Conservation (phyloP, 2,888 invertebrate genomes). For the Dynastes hyllus region DNA sequence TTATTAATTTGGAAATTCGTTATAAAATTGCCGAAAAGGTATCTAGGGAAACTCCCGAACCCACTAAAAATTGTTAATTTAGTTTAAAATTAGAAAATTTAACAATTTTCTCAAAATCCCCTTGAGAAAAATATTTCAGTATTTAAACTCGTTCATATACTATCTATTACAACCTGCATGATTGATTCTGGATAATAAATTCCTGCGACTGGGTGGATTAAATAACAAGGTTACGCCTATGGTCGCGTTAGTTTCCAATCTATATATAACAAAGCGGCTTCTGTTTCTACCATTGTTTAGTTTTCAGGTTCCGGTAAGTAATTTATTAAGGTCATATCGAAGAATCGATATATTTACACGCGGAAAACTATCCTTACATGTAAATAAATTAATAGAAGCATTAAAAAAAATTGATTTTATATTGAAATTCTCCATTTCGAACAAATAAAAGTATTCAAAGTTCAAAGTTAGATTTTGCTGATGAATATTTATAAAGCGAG, state of each 20-base stretch:
- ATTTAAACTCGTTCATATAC: background rate
- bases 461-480: constrained; percentile 20
- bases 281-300: constrained; percentile 3
- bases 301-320: constrained; percentile 17
- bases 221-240: constrained; percentile 33
- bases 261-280: constrained; percentile 3
- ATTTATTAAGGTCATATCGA: constrained; percentile 32
- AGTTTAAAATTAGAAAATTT: too few relatives aligned
- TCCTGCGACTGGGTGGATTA: constrained; percentile 36
- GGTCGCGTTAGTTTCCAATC: constrained; percentile 3
- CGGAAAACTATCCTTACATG: background rate
- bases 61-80: too few relatives aligned
- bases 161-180: background rate
- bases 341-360: background rate
- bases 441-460: background rate
- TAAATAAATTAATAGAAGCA: too few relatives aligned
- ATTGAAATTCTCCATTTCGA: background rate
- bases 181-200: constrained; percentile 24
- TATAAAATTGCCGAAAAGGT: too few relatives aligned
- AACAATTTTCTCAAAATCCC: too few relatives aligned
- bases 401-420: background rate
- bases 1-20: too few relatives aligned
- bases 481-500: constrained; percentile 30
- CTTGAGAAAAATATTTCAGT: too few relatives aligned
- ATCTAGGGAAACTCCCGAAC: too few relatives aligned